Evolutionary conservation across 2,888 invertebrate species (phyloP), one percentile per base, ranked within the genome.

Genomic region (Orchestes rusci): DNA sequence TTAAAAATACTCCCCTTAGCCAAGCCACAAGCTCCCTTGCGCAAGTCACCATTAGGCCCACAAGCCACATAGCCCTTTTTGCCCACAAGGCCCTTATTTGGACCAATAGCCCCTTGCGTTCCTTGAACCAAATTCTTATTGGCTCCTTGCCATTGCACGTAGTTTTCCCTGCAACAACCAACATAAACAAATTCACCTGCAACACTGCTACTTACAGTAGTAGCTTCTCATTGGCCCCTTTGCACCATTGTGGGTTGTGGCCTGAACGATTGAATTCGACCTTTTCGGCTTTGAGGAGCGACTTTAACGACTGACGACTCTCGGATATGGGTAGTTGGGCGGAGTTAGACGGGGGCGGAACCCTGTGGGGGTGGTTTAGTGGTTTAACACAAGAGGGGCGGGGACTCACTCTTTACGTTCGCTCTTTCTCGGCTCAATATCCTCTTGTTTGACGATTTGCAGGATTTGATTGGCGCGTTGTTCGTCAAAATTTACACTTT

Each of bases 401-500:
- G 13, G 15, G 18, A 12, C 31, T 39, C 12, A 33, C 15, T 16
- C 33, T 33, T 15, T 7, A 18, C 18, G 18, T 23, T 39, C 34
- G 16, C 43, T 49, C 12, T 36, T 49, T 8, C 44, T 35, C 27
- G 38, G 16, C 58, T 58, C 2, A 4, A 56, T 59, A 57, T 86
- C 84, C 57, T 86, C 86, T 49, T 79, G 72, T 5, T 77, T 69
- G 64, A 83, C 84, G 19, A 82, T 81, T 54, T 78, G 73, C 39
- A 93, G 70, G 53, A 93, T 86, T 64, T 86, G 84, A 53, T 78
- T 80, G 0, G 91, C 88, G 41, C 84, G 75, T 40, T 82, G 81
- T 63, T 89, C 88, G 53, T 90, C 83, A 67, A 82, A 93, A 60
- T 85, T 82, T 0, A 89, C 89, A 60, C 90, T 89, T 59, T 94